Percentiles rank a stretch among this genome's conserved stretches.
These are phyloP conservation scores for Chironomus riparius DNA, from an alignment of 2,888 invertebrate species.

Conservation along the genomic window DNA sequence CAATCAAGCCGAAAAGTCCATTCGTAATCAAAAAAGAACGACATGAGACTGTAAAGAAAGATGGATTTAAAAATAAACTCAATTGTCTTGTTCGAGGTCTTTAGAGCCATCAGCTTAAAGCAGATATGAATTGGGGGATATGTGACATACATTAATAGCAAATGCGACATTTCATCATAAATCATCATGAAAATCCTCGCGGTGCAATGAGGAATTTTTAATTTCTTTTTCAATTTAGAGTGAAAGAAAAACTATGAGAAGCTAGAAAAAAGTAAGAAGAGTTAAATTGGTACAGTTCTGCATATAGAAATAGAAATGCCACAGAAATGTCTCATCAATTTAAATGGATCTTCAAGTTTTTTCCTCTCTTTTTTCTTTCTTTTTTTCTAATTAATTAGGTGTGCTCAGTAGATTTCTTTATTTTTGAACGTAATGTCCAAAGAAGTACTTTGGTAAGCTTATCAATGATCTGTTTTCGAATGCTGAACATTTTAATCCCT, in stretches of 20 bases:
- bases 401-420: background rate
- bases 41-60: slow-evolving; percentile 9
- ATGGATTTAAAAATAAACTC: slow-evolving; percentile 27
- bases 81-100: slow-evolving; percentile 6
- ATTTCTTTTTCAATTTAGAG: background rate
- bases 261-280: background rate
- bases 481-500: no score
- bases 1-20: slow-evolving; percentile 17
- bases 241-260: background rate
- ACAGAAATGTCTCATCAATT: background rate
- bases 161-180: slow-evolving; percentile 2
- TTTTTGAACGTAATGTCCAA: no score
- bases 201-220: background rate
- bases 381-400: slow-evolving; percentile 25
- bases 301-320: background rate
- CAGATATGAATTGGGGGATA: background rate
- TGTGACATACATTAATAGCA: background rate
- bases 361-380: slow-evolving; percentile 3
- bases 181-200: background rate
- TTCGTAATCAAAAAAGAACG: background rate
- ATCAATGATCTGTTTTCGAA: no score
- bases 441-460: no score
- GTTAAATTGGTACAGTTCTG: no score
- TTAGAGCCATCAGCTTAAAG: background rate
- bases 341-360: slow-evolving; percentile 16